Evolutionary conservation across 2,888 invertebrate genomes (phyloP).

Genomic region (Stomorhina lunata): DNA sequence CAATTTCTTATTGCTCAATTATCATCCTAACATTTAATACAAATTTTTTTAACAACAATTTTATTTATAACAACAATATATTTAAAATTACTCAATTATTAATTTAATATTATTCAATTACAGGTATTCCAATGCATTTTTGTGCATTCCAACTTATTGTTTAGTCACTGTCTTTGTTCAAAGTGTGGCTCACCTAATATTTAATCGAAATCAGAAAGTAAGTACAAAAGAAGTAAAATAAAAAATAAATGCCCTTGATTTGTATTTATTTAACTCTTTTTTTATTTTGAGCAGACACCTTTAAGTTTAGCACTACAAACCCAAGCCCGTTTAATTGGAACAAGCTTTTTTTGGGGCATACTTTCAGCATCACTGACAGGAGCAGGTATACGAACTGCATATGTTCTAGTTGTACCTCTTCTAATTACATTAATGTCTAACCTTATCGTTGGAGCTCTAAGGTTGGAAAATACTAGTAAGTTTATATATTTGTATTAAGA

Average conservation of each 20-base stretch:
- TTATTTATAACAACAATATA: no score
- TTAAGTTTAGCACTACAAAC: constrained; percentile 73
- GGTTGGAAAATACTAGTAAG: constrained; percentile 73
- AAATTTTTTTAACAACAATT: no score
- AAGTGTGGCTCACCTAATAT: constrained; percentile 69
- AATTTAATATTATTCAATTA: constrained; percentile 5
- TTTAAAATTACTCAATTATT: no score
- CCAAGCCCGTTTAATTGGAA: constrained; percentile 73
- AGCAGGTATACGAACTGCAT: constrained; percentile 72
- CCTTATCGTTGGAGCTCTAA: constrained; percentile 68
- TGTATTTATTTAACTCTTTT: not conserved
- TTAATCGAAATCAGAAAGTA: constrained; percentile 70
- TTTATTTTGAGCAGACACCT: constrained; percentile 69
- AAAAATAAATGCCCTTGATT: not conserved
- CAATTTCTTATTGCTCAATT: no score
- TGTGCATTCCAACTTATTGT: constrained; percentile 72
- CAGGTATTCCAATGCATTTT: constrained; percentile 71
- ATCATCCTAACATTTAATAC: no score
- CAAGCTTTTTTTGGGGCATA: constrained; percentile 72
- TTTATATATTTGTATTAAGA: not conserved
- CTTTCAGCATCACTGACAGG: constrained; percentile 72
- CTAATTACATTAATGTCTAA: constrained; percentile 70
- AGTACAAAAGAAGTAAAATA: not conserved
- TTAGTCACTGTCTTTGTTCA: constrained; percentile 71
- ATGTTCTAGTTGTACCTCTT: constrained; percentile 71